Conservation (phyloP, 2,888 invertebrate species). For the Mythimna albipuncta region DNA sequence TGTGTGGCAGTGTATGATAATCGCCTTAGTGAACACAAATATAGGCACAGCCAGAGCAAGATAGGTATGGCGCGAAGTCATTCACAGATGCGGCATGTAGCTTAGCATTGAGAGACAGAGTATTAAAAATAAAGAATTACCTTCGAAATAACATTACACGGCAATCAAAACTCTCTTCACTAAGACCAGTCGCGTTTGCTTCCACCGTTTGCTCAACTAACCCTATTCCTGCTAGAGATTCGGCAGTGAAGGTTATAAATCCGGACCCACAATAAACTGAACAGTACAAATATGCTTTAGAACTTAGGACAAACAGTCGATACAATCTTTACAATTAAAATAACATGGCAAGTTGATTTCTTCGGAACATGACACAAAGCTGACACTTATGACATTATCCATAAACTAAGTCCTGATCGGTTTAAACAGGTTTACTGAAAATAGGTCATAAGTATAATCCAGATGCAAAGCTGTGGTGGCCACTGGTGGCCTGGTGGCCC, state of each 20-base stretch:
- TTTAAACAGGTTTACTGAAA: slow-evolving; percentile 8
- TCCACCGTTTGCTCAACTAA: neutral
- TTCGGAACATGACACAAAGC: slow-evolving; percentile 19
- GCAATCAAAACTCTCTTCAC: slow-evolving; percentile 11
- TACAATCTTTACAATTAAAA: neutral
- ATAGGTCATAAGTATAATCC: neutral
- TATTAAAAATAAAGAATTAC: slow-evolving; percentile 9
- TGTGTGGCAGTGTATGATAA: no score
- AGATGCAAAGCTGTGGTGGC: no score
- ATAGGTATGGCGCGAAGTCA: no score
- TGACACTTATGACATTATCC: slow-evolving; percentile 5
- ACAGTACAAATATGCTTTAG: neutral
- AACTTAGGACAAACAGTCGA: neutral
- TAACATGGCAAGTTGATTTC: slow-evolving; percentile 15
- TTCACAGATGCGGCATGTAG: neutral
- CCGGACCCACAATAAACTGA: neutral
- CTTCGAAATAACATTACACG: slow-evolving; percentile 37
- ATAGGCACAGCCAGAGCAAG: neutral
- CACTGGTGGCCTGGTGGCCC: no score
- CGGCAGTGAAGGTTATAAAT: neutral
- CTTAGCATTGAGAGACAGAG: no score
- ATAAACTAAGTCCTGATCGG: neutral
- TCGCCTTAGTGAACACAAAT: no score
- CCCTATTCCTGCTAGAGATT: neutral
- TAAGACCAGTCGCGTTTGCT: neutral